phyloP scores from a whole-genome alignment of 2,797 vertebrate species.

The Hylomyscus alleni region DNA sequence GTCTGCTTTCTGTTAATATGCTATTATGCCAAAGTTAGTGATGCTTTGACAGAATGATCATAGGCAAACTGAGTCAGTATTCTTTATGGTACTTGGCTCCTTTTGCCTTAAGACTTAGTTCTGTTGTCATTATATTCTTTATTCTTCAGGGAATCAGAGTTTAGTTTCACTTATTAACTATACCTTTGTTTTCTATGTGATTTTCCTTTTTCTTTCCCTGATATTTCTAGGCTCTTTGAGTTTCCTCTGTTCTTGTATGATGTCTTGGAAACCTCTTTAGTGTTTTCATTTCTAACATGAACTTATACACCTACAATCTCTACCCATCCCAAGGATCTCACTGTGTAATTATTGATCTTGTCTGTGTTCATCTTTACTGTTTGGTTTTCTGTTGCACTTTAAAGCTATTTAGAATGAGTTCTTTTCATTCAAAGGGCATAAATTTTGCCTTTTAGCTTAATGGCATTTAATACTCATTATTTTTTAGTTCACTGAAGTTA shows the following conservation, averaged over 20 bases:
- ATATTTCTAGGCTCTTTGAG: background rate
- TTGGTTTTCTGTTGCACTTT: background rate
- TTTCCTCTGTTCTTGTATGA: background rate
- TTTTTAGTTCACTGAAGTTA: conserved; percentile 48
- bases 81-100: background rate
- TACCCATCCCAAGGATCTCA: background rate
- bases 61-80: background rate
- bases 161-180: conserved; percentile 25
- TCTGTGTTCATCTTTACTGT: background rate
- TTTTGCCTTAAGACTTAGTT: background rate
- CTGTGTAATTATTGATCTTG: background rate
- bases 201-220: background rate
- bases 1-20: conserved; percentile 46
- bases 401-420: background rate
- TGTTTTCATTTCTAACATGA: background rate
- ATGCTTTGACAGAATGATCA: background rate
- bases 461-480: conserved; percentile 48
- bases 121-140: background rate
- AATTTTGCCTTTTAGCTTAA: conserved; percentile 3
- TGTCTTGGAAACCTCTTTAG: background rate
- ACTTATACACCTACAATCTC: background rate
- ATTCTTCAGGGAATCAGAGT: background rate
- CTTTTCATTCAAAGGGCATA: background rate
- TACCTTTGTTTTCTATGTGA: background rate
- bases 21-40: background rate